These are phyloP conservation scores for Uropsilus gracilis DNA, from an alignment of 2,113 vertebrate genomes.

Conservation along the genomic window DNA sequence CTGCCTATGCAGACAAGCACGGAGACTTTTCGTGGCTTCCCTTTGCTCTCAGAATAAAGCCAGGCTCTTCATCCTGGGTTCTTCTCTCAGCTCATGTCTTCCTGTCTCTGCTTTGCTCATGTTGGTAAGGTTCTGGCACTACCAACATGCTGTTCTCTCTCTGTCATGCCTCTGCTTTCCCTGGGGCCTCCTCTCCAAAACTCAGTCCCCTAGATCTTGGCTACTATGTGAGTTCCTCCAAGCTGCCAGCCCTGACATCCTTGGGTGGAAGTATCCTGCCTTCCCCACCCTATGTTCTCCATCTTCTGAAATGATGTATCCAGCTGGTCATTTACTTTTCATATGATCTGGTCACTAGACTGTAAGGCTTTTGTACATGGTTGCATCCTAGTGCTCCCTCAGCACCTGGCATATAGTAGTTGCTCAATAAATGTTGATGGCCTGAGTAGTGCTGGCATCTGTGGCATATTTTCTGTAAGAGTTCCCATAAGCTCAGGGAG, in stretches of 20 bases:
- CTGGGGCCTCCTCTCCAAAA: not conserved
- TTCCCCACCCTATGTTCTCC: not conserved
- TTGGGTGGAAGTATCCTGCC: not conserved
- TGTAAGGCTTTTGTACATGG: not conserved
- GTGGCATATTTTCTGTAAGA: not conserved
- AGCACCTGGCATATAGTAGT: not conserved
- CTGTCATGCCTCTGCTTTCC: not conserved
- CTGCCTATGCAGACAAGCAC: not conserved
- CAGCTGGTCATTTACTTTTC: not conserved
- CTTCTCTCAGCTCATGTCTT: not conserved
- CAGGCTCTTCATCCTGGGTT: fast-evolving
- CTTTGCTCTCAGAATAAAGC: not conserved
- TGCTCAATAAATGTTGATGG: not conserved
- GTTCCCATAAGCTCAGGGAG: not conserved
- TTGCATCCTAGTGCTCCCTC: not conserved
- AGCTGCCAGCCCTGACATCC: not conserved
- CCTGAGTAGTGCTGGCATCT: not conserved
- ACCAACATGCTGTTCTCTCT: not conserved
- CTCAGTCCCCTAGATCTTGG: not conserved
- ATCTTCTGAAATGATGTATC: not conserved
- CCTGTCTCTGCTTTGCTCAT: not conserved
- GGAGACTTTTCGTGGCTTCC: not conserved
- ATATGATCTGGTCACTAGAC: not conserved
- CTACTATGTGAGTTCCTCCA: not conserved
- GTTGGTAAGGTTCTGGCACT: not conserved